Conservation (phyloP, 2,113 vertebrate species). For the Diphyllodes magnificus region DNA sequence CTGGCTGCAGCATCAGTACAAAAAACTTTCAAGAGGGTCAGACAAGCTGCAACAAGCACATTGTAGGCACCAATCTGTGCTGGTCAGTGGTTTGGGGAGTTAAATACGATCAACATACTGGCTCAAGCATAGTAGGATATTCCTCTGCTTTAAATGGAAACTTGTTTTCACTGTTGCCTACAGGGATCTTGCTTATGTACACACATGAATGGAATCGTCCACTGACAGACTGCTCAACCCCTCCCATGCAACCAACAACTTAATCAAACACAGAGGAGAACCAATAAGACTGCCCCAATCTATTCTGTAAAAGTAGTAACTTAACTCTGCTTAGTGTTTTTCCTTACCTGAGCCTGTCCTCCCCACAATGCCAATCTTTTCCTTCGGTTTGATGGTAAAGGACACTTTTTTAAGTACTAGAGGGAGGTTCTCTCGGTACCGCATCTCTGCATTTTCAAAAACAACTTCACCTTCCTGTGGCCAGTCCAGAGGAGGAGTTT, state of each 20-base stretch:
- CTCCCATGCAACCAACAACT: background rate
- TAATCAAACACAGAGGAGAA: background rate
- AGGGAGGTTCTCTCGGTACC: constrained; percentile 88
- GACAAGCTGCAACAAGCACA: background rate
- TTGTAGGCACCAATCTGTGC: background rate
- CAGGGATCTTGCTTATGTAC: background rate
- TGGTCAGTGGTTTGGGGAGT: background rate
- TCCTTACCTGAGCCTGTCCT: constrained; percentile 87
- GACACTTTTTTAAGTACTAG: constrained; percentile 89
- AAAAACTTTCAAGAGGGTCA: background rate
- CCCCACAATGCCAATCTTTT: constrained; percentile 91
- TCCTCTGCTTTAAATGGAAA: background rate
- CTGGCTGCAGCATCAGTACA: background rate
- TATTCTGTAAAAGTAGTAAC: background rate
- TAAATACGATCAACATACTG: background rate
- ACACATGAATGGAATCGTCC: background rate
- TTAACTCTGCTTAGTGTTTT: background rate
- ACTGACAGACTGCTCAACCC: background rate
- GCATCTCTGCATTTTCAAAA: constrained; percentile 88
- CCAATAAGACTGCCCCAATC: background rate
- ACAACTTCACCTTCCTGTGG: constrained; percentile 87
- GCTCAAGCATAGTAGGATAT: background rate
- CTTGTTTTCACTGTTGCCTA: background rate
- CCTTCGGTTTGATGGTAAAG: constrained; percentile 87
- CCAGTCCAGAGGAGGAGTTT: constrained; percentile 82